phyloP scores from a whole-genome alignment of 2,888 invertebrate genomes.

The Rhopalosiphum nymphaeae region DNA sequence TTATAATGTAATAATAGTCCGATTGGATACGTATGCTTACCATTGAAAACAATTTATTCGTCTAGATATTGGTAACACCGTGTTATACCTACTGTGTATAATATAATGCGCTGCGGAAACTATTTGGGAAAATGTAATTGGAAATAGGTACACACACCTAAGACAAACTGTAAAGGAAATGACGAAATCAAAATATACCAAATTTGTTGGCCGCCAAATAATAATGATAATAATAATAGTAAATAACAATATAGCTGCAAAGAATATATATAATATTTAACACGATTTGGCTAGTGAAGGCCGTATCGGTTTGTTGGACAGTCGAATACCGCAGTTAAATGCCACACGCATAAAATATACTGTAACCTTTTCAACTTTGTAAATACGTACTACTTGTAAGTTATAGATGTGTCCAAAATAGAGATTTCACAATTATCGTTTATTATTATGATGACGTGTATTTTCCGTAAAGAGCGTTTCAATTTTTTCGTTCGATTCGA shows the following conservation, averaged over 20 bases:
- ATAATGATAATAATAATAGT: neutral
- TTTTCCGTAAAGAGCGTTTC: neutral
- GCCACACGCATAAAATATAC: neutral
- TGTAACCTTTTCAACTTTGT: neutral
- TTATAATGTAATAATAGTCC: slow-evolving; percentile 1
- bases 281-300: slow-evolving; percentile 17
- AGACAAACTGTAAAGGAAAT: neutral
- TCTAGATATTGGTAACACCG: slow-evolving; percentile 1
- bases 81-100: neutral
- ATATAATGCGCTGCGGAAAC: neutral
- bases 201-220: neutral
- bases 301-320: neutral
- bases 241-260: neutral
- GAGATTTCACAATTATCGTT: neutral
- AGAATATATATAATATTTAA: neutral
- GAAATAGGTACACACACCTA: neutral
- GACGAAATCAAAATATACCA: neutral
- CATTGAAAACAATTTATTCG: slow-evolving; percentile 15
- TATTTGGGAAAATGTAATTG: neutral
- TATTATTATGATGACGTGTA: neutral
- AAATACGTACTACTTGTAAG: neutral
- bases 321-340: neutral
- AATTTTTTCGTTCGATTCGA: neutral
- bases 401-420: neutral
- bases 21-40: slow-evolving; percentile 36